Base-by-base conservation (phyloP, 2,113 vertebrate genomes). In the Paedocypris sp. region DNA sequence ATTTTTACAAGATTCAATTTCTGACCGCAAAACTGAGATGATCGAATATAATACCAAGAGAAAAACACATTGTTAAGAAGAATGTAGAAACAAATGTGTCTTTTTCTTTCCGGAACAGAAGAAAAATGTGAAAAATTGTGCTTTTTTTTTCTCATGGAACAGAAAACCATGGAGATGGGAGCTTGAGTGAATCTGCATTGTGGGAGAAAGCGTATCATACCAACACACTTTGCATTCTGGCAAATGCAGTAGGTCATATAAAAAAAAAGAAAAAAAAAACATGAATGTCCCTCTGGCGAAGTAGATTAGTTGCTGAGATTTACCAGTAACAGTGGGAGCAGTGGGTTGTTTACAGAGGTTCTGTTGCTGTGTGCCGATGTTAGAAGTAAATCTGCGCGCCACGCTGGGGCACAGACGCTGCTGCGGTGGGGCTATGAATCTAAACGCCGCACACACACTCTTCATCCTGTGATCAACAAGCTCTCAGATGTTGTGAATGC, bases 381-480 rank as follows among this genome's bases (percentile, higher is more conserved):
- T 54, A 18, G 51, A 32, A 53, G 51, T 53, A 53, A 36, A 2
- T 23, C 26, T 45, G 28, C 33, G 15, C 33, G 48, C 29, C 13
- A 29, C 3, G 3, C 10, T 59, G 39, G 31, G 19, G 13, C 19
- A 62, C 32, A 47, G 50, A 53, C 53, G 5, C 12, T 13, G n/a
- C 13, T 26, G 20, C n/a, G 23, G 12, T 60, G 36, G 50, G 58
- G 46, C 62, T 48, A 10, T 12, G 1, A 19, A 36, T 42, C 13
- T 53, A 53, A 68, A 67, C 26, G 65, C 25, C 33, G 26, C 22
- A 43, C 13, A 45, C 5, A 22, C 8, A 31, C 23, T n/a, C 8
- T 67, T 69, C 64, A 60, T 60, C 23, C 60, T 77, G 73, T 71
- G 76, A 77, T 74, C 74, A 71, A 49, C 59, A 50, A 77, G 57